These are phyloP conservation scores for Muscicapa adusta DNA, from an alignment of 2,113 vertebrate genomes.

Conservation along the genomic window DNA sequence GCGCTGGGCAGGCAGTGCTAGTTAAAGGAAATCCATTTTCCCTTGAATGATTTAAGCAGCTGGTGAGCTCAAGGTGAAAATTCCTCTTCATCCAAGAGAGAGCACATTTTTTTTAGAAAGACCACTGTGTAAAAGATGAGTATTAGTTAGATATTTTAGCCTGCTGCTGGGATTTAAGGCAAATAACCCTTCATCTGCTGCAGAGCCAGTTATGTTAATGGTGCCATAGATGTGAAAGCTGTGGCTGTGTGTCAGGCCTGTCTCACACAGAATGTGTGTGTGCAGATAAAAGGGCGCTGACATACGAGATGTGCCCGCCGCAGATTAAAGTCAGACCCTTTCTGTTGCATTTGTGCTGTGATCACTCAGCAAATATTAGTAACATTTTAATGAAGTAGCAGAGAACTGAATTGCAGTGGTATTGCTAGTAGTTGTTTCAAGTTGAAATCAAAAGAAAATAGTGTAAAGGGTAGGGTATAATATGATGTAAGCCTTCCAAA, in stretches of 20 bases:
- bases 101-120: neutral
- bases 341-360: neutral
- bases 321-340: neutral
- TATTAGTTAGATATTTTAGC: conserved; percentile 53
- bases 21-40: conserved; percentile 12
- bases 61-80: neutral
- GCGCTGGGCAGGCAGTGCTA: neutral
- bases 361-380: conserved; percentile 22
- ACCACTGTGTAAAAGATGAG: conserved; percentile 6
- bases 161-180: conserved; percentile 55
- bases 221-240: conserved; percentile 41
- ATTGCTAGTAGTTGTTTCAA: neutral
- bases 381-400: neutral
- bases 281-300: neutral
- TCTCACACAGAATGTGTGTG: neutral
- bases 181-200: conserved; percentile 57
- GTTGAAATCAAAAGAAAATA: neutral
- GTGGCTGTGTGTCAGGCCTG: neutral
- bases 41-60: neutral
- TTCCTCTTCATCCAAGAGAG: neutral
- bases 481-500: neutral
- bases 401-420: neutral
- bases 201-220: conserved; percentile 73
- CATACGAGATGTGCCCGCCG: neutral
- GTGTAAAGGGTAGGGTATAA: neutral